Base-by-base conservation (phyloP, 2,888 invertebrate genomes). In the Thyatira batis region DNA sequence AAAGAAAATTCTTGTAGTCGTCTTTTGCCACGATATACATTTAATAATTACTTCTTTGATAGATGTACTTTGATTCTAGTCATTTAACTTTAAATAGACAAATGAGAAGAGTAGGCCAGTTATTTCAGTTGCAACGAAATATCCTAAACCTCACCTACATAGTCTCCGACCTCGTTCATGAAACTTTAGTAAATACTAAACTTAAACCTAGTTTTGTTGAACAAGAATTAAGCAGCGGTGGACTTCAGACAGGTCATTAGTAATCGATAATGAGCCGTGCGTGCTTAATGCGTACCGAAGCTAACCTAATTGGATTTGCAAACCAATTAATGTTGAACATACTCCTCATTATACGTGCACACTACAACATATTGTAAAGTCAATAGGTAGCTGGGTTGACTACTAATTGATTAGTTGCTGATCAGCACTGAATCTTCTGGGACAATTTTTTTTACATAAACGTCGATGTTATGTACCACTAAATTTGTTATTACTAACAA, bases 281-380 rank as follows among this genome's bases (percentile, higher is more conserved):
- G 88, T 90, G 87, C 87, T 82, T 84, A 85, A 84, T 85, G 82
- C 85, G 79, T 82, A 82, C 76, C 76, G 77, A 67, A 78, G 76
- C 76, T 73, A 67, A 79, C 81, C 80, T 89, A 89, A 90, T 91
- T 90, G 89, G 88, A 89, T 91, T 84, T 86, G 85, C 88, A 80
- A 86, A 89, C 83, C 87, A 91, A 90, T 90, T 90, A 87, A 86
- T 87, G 85, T 73, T 79, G 80, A 83, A 84, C 84, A 85, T 80
- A 76, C 78, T 68, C 71, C 80, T 85, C 81, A 88, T 88, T 89
- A 89, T 84, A 73, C 76, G 75, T 69, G 61, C 69, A 67, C 72
- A 74, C 68, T 67, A 66, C 77, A 76, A 76, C 76, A 78, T 80
- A 85, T 82, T 84, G 81, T 82, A 73, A 84, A 87, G 84, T 85